Evolutionary conservation across 1,140 invertebrate genomes (phyloP), one percentile per base, ranked within the genome.

Genomic region (Micrasema longulum): DNA sequence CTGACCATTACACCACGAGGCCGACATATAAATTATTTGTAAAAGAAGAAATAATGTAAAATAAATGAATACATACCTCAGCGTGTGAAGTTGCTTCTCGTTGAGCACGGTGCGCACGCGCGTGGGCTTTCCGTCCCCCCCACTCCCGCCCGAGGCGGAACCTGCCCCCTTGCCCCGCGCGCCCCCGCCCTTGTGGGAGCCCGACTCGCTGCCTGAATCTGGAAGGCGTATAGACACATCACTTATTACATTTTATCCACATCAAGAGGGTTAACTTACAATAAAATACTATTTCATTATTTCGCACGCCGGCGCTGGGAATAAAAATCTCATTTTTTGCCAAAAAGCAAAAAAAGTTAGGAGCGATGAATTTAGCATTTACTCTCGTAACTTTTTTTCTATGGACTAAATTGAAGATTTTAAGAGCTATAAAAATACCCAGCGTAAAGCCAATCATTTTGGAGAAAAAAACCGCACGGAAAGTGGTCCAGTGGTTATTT

Each of bases 11-110:
- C n/a, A n/a, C n/a, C n/a, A n/a, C n/a, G n/a, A n/a, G n/a, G n/a
- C n/a, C n/a, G n/a, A n/a, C n/a, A n/a, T n/a, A n/a, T n/a, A n/a
- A n/a, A n/a, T n/a, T n/a, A n/a, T n/a, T n/a, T n/a, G n/a, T n/a
- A n/a, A n/a, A n/a, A n/a, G n/a, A n/a, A n/a, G n/a, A n/a, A n/a
- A n/a, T n/a, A n/a, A n/a, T n/a, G n/a, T n/a, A n/a, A n/a, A n/a
- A n/a, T n/a, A n/a, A n/a, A n/a, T n/a, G n/a, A n/a, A n/a, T 31
- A 55, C 36, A 12, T n/a, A 48, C 80, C 95, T 88, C 73, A 99
- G 86, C 1, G 97, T 99, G 84, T 98, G 96, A 74, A 99, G 87
- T 81, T 99, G 98, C 82, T 99, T 98, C 83, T 99, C 98, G 83
- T 98, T 99, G 3, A 99, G 89, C 1, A 99, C 98, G 0, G 97